phyloP scores from a whole-genome alignment of 2,797 vertebrate genomes.

The Pipistrellus kuhlii region DNA sequence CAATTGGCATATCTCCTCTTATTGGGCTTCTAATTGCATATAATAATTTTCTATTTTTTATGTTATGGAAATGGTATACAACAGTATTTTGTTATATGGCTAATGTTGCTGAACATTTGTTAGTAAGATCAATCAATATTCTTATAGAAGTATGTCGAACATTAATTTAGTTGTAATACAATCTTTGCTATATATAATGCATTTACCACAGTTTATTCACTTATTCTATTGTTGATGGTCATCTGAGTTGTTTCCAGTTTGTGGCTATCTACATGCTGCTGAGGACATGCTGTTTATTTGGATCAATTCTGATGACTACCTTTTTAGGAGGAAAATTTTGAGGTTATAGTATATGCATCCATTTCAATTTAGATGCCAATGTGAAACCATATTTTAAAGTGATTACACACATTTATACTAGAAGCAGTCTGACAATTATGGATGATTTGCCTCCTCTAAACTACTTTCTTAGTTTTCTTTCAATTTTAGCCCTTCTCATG shows the following conservation, averaged over 20 bases:
- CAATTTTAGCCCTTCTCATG: neutral
- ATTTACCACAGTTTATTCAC: neutral
- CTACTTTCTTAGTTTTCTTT: neutral
- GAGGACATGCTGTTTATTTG: neutral
- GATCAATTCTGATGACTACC: neutral
- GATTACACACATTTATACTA: neutral
- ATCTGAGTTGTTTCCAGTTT: neutral
- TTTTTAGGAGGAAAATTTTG: neutral
- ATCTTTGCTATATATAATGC: neutral
- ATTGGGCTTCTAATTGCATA: neutral
- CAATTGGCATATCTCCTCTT: accelerated
- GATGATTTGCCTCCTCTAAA: neutral
- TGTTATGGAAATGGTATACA: neutral
- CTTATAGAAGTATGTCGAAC: neutral
- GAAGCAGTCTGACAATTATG: neutral
- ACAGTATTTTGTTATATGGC: neutral
- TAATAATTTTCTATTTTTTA: neutral
- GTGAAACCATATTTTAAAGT: neutral
- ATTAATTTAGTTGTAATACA: neutral
- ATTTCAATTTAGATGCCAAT: neutral
- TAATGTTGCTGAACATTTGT: neutral
- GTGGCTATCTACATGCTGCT: neutral
- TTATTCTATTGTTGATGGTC: neutral
- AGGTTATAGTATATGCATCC: neutral
- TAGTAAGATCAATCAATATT: neutral